Conservation (phyloP, 2,113 vertebrate species). For the Scophthalmus maximus region DNA sequence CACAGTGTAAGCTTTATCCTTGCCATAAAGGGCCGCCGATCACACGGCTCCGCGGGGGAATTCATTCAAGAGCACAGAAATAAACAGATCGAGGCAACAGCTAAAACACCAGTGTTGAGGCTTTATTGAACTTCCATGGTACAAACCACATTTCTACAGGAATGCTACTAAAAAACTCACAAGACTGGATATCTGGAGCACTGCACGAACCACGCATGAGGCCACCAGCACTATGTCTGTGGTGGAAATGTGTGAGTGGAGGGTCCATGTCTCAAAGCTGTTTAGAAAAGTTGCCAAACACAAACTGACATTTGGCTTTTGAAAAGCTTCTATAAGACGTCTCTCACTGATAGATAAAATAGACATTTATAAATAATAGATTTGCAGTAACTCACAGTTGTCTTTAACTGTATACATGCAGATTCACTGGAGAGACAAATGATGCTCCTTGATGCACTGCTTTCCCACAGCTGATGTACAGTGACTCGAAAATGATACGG, state of each 20-base stretch:
- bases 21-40: conserved; percentile 56
- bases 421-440: conserved; percentile 43
- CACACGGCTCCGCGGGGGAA: conserved; percentile 38
- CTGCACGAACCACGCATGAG: conserved; percentile 69
- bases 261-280: conserved; percentile 61
- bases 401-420: conserved; percentile 67
- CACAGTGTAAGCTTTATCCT: conserved; percentile 65
- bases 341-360: conserved; percentile 72
- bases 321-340: conserved; percentile 53
- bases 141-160: conserved; percentile 81
- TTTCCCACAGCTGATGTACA: conserved; percentile 47
- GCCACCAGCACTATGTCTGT: conserved; percentile 72
- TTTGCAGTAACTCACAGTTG: conserved; percentile 49
- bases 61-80: conserved; percentile 52
- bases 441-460: conserved; percentile 40
- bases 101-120: conserved; percentile 76
- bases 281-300: conserved; percentile 65
- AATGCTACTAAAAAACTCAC: conserved; percentile 78
- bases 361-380: conserved; percentile 71
- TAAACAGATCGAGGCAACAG: conserved; percentile 59
- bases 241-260: conserved; percentile 49
- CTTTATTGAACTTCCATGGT: conserved; percentile 82
- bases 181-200: conserved; percentile 69
- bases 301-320: conserved; percentile 57
- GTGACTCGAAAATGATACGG: conserved; percentile 24